Evolutionary conservation across 2,888 invertebrate genomes (phyloP).

Genomic region (Bembecia ichneumoniformis): DNA sequence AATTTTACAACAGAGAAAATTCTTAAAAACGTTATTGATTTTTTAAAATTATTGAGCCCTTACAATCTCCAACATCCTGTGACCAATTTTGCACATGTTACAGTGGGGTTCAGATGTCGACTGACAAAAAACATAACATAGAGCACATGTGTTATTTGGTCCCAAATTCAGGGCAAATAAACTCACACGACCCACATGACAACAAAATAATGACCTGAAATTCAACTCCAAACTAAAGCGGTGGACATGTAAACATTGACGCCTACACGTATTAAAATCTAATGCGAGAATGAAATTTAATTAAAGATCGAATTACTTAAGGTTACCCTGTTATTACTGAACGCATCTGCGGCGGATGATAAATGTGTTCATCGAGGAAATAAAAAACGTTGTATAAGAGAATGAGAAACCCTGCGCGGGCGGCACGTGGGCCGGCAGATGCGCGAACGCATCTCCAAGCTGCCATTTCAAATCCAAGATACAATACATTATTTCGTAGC

Average conservation of each 20-base stretch:
- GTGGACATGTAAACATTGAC: conserved; percentile 24
- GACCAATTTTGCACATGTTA: conserved; percentile 57
- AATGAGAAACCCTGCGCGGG: conserved; percentile 39
- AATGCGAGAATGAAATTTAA: conserved; percentile 48
- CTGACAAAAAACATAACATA: conserved; percentile 64
- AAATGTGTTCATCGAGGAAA: conserved; percentile 49
- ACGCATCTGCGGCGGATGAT: conserved; percentile 62
- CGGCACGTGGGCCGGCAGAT: conserved; percentile 70
- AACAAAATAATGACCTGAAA: conserved; percentile 14
- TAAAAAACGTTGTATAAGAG: conserved; percentile 42
- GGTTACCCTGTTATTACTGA: conserved; percentile 52
- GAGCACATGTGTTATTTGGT: conserved; percentile 25
- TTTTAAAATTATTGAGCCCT: conserved; percentile 23
- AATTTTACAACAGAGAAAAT: too few relatives aligned
- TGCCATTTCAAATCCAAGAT: conserved; percentile 27
- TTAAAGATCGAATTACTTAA: conserved; percentile 50
- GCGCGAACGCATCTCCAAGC: conserved; percentile 48
- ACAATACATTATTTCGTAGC: conserved; percentile 46
- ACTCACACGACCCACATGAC: conserved; percentile 25
- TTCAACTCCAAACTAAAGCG: conserved; percentile 1
- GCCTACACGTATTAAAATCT: conserved; percentile 28
- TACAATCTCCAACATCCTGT: conserved; percentile 37
- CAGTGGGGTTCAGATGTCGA: conserved; percentile 44
- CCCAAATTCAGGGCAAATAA: conserved; percentile 40
- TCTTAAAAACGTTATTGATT: too few relatives aligned